Percentiles rank a stretch among this genome's conserved stretches.
Evolutionary conservation across 2,113 vertebrate species (phyloP).

Genomic region (Nerophis ophidion): DNA sequence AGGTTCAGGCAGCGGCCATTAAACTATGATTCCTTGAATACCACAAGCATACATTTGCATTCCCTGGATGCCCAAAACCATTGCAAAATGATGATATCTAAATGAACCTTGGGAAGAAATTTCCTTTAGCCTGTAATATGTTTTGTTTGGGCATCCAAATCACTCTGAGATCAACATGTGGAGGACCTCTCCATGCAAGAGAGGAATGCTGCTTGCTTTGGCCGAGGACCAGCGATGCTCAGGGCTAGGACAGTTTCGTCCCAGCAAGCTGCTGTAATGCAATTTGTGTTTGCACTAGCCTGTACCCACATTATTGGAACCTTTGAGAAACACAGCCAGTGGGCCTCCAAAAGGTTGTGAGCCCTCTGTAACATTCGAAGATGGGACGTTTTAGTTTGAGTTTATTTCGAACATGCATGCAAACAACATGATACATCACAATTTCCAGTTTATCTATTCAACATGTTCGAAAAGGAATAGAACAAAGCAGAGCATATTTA

Average conservation of each 20-base stretch:
- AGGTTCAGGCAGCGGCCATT: neutral
- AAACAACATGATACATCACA: too few relatives aligned
- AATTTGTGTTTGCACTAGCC: slow-evolving; percentile 24
- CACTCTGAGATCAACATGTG: slow-evolving; percentile 20
- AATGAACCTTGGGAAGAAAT: slow-evolving; percentile 2
- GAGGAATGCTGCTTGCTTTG: slow-evolving; percentile 38
- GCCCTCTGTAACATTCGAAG: neutral
- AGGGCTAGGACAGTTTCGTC: slow-evolving; percentile 13
- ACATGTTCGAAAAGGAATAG: too few relatives aligned
- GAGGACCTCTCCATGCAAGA: slow-evolving; percentile 9
- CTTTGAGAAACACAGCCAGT: slow-evolving; percentile 10
- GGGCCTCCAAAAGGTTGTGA: slow-evolving; percentile 4
- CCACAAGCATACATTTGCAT: neutral
- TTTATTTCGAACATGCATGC: too few relatives aligned
- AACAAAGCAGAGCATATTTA: too few relatives aligned
- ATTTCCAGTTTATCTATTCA: too few relatives aligned
- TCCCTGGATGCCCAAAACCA: slow-evolving; percentile 14
- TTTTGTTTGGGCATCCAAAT: slow-evolving; percentile 29
- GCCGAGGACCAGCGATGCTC: slow-evolving; percentile 22
- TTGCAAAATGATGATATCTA: slow-evolving; percentile 2
- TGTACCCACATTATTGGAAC: slow-evolving; percentile 17
- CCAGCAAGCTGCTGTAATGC: slow-evolving; percentile 9
- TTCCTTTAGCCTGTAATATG: slow-evolving; percentile 24
- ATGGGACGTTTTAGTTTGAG: neutral
- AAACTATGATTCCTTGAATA: slow-evolving; percentile 13